Conservation (phyloP, 30 jellyfish, hydroid and myxozoan genomes). For the Pseudorhiza aurosa region DNA sequence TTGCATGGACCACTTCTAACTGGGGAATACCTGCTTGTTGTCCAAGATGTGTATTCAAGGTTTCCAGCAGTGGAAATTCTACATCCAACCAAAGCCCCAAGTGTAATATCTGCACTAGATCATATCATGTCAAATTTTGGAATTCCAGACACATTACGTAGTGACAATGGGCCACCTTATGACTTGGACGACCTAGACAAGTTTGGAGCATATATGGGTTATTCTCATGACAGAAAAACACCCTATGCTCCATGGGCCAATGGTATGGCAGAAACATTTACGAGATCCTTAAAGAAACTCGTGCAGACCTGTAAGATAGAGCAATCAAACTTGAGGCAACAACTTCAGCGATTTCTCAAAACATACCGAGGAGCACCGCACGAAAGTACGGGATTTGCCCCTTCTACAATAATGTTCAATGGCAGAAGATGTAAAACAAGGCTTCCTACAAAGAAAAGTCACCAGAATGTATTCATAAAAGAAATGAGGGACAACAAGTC, state of each 20-base stretch:
- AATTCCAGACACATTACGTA: conserved; percentile 20
- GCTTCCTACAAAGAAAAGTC: conserved; percentile 6
- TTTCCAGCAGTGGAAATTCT: conserved; percentile 56
- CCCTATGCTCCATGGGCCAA: conserved; percentile 59
- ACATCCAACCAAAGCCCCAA: conserved; percentile 24
- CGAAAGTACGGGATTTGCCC: conserved; percentile 1
- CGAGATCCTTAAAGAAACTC: conserved; percentile 25
- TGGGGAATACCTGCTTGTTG: conserved; percentile 65
- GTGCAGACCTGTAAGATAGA: conserved; percentile 29
- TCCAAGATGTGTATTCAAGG: conserved; percentile 27
- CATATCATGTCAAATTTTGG: conserved; percentile 9
- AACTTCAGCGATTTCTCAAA: conserved; percentile 15
- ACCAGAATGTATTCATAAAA: not conserved
- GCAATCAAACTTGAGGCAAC: conserved; percentile 50
- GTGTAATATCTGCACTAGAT: conserved; percentile 54
- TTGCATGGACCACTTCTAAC: conserved; percentile 7
- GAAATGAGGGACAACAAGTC: not conserved
- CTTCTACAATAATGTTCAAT: conserved; percentile 37
- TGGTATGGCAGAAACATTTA: conserved; percentile 47
- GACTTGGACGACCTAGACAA: conserved; percentile 8
- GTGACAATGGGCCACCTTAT: conserved; percentile 69
- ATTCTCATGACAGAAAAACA: not conserved
- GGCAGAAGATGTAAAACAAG: conserved; percentile 48
- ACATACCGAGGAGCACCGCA: conserved; percentile 27
- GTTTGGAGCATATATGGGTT: conserved; percentile 36